phyloP scores from a whole-genome alignment of 2,888 invertebrate genomes.

The Pristionchus entomophagus region DNA sequence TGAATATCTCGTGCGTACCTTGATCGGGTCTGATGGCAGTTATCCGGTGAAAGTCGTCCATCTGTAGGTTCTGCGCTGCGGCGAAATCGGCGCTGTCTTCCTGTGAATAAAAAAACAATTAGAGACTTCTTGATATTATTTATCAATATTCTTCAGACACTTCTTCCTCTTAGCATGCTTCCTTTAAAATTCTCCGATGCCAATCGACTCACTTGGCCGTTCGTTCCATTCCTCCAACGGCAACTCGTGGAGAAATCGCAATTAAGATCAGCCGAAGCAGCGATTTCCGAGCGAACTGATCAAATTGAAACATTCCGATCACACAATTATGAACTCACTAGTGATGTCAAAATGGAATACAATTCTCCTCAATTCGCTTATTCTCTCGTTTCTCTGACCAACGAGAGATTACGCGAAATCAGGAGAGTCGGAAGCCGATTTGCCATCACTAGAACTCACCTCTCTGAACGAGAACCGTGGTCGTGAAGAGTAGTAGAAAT shows the following conservation, averaged over 20 bases:
- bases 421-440: no score
- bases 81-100: slow-evolving; percentile 52
- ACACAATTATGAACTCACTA: neutral
- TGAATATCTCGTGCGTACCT: no score
- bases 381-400: no score
- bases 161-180: neutral
- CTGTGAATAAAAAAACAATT: neutral
- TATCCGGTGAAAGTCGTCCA: slow-evolving; percentile 48
- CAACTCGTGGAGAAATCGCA: slow-evolving; percentile 68
- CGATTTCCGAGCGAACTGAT: slow-evolving; percentile 56
- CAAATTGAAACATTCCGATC: no score
- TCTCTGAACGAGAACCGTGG: neutral
- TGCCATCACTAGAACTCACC: neutral
- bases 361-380: no score
- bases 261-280: slow-evolving; percentile 67
- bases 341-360: neutral
- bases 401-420: no score
- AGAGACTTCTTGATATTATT: neutral
- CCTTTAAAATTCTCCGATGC: neutral
- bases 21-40: slow-evolving; percentile 50
- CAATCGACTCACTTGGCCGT: slow-evolving; percentile 45
- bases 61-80: slow-evolving; percentile 49
- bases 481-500: neutral
- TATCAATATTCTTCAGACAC: no score
- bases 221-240: slow-evolving; percentile 70